Evolutionary conservation across 2,888 invertebrate genomes (phyloP).

Genomic region (Galerucella nymphaeae): DNA sequence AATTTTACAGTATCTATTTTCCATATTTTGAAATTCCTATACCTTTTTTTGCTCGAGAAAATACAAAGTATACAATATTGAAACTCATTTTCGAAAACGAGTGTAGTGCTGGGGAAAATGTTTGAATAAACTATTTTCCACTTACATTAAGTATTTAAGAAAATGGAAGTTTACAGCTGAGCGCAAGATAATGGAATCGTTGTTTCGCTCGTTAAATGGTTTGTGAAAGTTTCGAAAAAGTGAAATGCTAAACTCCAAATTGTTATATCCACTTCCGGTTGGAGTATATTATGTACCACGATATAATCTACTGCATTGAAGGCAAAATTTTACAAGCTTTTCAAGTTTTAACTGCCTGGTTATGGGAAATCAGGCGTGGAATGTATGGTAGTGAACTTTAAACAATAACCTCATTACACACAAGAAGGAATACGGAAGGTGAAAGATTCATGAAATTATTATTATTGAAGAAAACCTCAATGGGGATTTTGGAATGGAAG

Average conservation of each 20-base stretch:
- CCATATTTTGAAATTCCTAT: too few species aligned
- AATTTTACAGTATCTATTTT: too few species aligned
- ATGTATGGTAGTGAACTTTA: background rate
- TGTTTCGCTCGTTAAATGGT: slow-evolving; percentile 11
- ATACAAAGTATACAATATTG: background rate
- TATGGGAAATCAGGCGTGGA: background rate
- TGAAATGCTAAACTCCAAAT: background rate
- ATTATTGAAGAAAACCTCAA: too few species aligned
- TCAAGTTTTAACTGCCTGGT: background rate
- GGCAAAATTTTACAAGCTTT: background rate
- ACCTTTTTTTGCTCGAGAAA: background rate
- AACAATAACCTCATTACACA: background rate
- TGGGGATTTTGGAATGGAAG: too few species aligned
- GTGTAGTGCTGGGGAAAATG: slow-evolving; percentile 3
- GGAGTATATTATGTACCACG: background rate
- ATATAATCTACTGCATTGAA: background rate
- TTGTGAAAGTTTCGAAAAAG: slow-evolving; percentile 8
- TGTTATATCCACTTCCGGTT: slow-evolving; percentile 13
- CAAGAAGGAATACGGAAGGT: too few species aligned
- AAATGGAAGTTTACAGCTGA: slow-evolving; percentile 16
- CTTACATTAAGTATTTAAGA: slow-evolving; percentile 26
- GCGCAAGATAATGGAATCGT: slow-evolving; percentile 13
- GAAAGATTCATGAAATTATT: too few species aligned
- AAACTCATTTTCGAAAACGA: background rate
- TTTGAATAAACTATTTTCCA: slow-evolving; percentile 25